Percentiles rank a stretch among this genome's conserved stretches.
phyloP scores from a whole-genome alignment of 2,113 vertebrate genomes.

The Tyrannus savana region DNA sequence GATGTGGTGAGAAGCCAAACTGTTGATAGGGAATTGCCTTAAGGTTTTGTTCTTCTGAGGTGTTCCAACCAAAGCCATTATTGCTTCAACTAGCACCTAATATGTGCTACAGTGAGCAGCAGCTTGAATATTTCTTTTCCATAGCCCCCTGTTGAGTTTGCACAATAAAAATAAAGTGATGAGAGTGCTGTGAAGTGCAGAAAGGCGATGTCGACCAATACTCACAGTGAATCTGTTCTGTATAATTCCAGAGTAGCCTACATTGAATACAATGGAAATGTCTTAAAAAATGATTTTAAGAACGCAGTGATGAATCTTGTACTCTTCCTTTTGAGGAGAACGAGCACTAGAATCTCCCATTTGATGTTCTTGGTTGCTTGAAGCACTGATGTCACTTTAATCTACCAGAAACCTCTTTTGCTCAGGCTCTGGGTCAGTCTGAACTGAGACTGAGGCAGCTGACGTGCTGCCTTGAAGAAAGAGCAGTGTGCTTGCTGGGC shows the following conservation, averaged over 20 bases:
- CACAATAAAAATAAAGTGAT: background rate
- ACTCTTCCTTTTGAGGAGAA: background rate
- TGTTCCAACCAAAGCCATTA: background rate
- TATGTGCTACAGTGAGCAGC: background rate
- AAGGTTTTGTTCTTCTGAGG: background rate
- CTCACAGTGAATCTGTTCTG: background rate
- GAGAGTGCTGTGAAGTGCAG: background rate
- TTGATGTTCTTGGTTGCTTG: background rate
- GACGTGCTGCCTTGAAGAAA: background rate
- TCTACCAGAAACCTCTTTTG: background rate
- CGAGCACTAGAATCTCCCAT: background rate
- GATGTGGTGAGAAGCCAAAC: conserved; percentile 63
- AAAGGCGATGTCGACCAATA: background rate
- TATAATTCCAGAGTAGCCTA: background rate
- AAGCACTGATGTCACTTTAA: background rate
- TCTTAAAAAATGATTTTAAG: background rate
- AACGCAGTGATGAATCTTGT: rapidly evolving
- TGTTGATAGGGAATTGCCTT: background rate
- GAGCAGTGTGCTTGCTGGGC: background rate
- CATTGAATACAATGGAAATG: background rate
- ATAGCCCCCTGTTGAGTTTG: background rate
- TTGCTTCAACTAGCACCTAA: background rate
- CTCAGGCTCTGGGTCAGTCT: background rate
- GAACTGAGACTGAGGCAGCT: background rate
- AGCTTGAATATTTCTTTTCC: background rate